Percentiles rank a stretch among this genome's conserved stretches.
Conservation (phyloP, 2,888 invertebrate genomes). For the Nephrotoma flavescens region DNA sequence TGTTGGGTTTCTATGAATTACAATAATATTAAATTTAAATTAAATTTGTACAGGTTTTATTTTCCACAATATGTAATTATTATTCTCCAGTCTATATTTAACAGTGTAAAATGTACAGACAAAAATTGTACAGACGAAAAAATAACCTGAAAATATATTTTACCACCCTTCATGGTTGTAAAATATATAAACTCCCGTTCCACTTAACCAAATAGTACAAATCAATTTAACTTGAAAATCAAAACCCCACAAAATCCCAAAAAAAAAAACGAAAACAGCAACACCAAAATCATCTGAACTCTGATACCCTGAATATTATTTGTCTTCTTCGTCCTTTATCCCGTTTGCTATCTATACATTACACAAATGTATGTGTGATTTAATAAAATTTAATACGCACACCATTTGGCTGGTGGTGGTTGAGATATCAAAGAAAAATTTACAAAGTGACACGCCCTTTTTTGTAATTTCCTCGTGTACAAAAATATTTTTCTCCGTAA, state of each 20-base stretch:
- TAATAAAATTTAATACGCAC: background rate
- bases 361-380: background rate
- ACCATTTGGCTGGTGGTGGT: background rate
- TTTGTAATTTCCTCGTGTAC: background rate
- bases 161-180: background rate
- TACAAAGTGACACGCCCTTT: background rate
- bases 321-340: background rate
- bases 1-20: no score
- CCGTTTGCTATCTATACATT: background rate
- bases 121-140: background rate
- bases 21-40: no score
- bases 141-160: background rate
- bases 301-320: constrained; percentile 3
- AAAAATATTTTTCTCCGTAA: background rate
- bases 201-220: background rate
- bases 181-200: background rate
- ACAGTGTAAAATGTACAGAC: background rate
- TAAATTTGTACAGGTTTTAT: background rate
- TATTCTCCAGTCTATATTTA: background rate
- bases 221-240: background rate
- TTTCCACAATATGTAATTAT: background rate
- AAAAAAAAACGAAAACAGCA: background rate
- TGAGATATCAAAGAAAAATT: background rate
- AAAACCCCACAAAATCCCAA: background rate
- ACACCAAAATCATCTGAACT: constrained; percentile 2